A percentile compares a stretch with the other conserved stretches of the same genome.
Conservation (phyloP, 2,797 vertebrate species). For the Decapterus maruadsi region DNA sequence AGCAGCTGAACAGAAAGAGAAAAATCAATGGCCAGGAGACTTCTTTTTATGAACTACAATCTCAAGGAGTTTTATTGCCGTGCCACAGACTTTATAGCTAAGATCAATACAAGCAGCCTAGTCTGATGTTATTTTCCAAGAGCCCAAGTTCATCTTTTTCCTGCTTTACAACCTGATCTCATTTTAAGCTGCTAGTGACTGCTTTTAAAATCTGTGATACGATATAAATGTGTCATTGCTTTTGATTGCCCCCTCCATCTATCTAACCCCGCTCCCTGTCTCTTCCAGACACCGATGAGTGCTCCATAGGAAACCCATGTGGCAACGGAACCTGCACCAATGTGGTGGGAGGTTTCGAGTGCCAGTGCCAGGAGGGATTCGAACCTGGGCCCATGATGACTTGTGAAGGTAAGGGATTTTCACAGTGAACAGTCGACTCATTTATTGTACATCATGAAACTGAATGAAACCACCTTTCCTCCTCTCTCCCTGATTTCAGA, state of each 20-base stretch:
- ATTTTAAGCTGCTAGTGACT: slow-evolving; percentile 4
- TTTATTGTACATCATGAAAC: neutral
- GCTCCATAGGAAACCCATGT: slow-evolving; percentile 93
- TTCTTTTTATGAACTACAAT: neutral
- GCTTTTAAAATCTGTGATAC: slow-evolving; percentile 15
- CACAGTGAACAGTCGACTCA: neutral
- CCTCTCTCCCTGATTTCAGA: slow-evolving; percentile 80
- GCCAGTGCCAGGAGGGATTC: slow-evolving; percentile 92
- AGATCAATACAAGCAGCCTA: slow-evolving; percentile 2
- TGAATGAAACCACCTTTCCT: neutral
- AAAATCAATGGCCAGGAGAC: neutral
- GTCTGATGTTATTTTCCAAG: neutral
- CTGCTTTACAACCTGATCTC: slow-evolving; percentile 9
- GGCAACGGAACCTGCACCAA: slow-evolving; percentile 95
- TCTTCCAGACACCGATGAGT: slow-evolving; percentile 92
- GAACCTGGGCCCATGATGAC: slow-evolving; percentile 95
- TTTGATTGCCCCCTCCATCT: slow-evolving; percentile 34
- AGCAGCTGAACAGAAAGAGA: neutral
- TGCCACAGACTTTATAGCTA: neutral
- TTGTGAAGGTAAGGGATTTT: slow-evolving; percentile 89
- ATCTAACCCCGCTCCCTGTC: slow-evolving; percentile 2
- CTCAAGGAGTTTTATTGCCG: neutral
- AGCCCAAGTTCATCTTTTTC: neutral
- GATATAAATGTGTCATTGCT: slow-evolving; percentile 2
- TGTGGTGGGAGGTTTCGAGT: slow-evolving; percentile 93